Evolutionary conservation across 2,888 invertebrate genomes (phyloP), one percentile per base, ranked within the genome.

Genomic region (Metacarcinus magister): DNA sequence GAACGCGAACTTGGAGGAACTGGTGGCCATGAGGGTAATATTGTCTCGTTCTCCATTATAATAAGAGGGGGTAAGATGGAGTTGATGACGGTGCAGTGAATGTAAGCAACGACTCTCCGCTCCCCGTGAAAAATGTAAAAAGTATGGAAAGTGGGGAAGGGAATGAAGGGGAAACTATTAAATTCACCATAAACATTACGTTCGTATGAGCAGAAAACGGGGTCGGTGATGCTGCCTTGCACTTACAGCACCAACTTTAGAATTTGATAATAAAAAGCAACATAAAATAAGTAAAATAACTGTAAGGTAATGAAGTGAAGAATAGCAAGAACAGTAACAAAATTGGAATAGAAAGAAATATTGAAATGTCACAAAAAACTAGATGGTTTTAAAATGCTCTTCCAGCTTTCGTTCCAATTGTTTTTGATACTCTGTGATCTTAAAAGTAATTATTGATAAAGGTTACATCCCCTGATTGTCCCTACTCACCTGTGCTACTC

Each of bases 151-250:
- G n/a, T n/a, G 19, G 67, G 23, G 67, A 67, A 67, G 67, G 67
- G 67, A 67, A 67, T 67, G 67, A 67, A 67, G 67, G n/a, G 67
- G n/a, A 23, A 67, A 67, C 67, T n/a, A 67, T 67, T n/a, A 67
- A n/a, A 23, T 16, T 67, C 67, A 19, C 67, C 23, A n/a, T 67
- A 67, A 67, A 67, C 67, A 67, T n/a, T 2, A 67, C 19, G n/a
- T 67, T 67, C 7, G n/a, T 67, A 67, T 23, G n/a, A 67, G 67
- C 67, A 67, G 67, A 67, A 67, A 67, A 67, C n/a, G 16, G 67
- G 67, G n/a, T 67, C n/a, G 67, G n/a, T n/a, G 67, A 23, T 3
- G n/a, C 16, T 19, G 54, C 39, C 39, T 39, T 39, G 54, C 54
- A 19, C 13, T 54, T 19, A 54, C 54, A 54, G 54, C 10, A n/a